Evolutionary conservation across 2,888 invertebrate species (phyloP).

Genomic region (Drosophila paramelanica): DNA sequence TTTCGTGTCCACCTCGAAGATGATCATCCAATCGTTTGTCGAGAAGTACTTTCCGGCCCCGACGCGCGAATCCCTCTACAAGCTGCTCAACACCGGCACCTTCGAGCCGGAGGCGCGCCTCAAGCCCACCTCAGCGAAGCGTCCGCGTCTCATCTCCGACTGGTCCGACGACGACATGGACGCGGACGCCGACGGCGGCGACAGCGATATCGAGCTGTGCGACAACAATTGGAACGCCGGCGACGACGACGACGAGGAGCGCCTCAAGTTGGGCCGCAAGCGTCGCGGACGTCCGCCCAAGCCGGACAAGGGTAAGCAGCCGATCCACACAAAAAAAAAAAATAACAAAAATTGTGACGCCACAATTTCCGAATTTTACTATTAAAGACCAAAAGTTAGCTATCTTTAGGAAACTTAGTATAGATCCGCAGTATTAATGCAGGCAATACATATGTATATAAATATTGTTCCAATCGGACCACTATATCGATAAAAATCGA

Average conservation of each 20-base stretch:
- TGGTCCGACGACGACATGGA: constrained; percentile 62
- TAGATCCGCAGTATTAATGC: too few species aligned
- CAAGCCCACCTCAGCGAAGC: constrained; percentile 28
- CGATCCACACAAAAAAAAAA: too few species aligned
- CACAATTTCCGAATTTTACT: too few species aligned
- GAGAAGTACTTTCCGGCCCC: constrained; percentile 99
- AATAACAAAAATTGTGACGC: too few species aligned
- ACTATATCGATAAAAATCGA: too few species aligned
- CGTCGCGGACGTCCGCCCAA: constrained; percentile 77
- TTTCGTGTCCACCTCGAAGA: constrained; percentile 97
- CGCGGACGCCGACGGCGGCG: constrained; percentile 85
- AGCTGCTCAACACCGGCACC: constrained; percentile 86
- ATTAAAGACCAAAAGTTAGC: too few species aligned
- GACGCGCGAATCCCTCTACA: constrained; percentile 92
- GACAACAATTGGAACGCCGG: constrained; percentile 31
- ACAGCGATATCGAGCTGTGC: constrained; percentile 27
- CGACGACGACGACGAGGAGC: constrained; percentile 50
- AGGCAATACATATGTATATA: too few species aligned
- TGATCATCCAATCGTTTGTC: constrained; percentile 96
- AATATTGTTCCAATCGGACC: too few species aligned
- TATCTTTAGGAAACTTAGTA: too few species aligned
- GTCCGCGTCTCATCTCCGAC: constrained; percentile 37
- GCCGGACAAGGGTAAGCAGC: constrained; percentile 52
- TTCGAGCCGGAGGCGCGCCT: constrained; percentile 45
- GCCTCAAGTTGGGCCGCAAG: constrained; percentile 42